phyloP scores from a whole-genome alignment of 2,113 vertebrate genomes.

The Neomonachus schauinslandi region DNA sequence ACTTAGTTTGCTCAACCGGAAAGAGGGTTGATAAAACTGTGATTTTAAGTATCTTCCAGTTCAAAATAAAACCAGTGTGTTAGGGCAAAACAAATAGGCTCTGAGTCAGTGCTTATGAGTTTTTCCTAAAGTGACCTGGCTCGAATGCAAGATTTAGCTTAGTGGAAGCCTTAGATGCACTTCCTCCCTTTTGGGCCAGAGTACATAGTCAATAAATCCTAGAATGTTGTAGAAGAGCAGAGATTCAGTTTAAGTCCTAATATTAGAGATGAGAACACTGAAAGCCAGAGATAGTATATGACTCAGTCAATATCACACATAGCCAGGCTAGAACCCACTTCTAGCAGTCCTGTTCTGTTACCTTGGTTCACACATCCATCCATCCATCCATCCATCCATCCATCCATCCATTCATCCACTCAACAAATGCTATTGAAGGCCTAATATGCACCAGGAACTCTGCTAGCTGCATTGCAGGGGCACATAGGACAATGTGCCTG shows the following conservation, averaged over 20 bases:
- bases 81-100: not conserved
- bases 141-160: not conserved
- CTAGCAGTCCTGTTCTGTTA: not conserved
- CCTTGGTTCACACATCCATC: not conserved
- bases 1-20: not conserved
- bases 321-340: not conserved
- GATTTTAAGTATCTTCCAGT: not conserved
- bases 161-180: not conserved
- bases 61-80: not conserved
- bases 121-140: not conserved
- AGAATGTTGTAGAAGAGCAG: not conserved
- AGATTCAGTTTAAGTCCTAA: not conserved
- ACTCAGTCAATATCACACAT: not conserved
- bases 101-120: not conserved
- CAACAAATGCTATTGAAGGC: not conserved
- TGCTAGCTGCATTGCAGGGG: not conserved
- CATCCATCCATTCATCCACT: not conserved
- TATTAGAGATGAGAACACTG: not conserved
- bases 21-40: not conserved
- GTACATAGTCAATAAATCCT: not conserved
- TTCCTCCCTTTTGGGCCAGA: not conserved
- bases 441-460: not conserved
- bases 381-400: not conserved
- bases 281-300: not conserved
- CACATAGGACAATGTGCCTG: not conserved